Evolutionary conservation across 1,140 invertebrate genomes (phyloP).

Genomic region (Liolophura sinensis): DNA sequence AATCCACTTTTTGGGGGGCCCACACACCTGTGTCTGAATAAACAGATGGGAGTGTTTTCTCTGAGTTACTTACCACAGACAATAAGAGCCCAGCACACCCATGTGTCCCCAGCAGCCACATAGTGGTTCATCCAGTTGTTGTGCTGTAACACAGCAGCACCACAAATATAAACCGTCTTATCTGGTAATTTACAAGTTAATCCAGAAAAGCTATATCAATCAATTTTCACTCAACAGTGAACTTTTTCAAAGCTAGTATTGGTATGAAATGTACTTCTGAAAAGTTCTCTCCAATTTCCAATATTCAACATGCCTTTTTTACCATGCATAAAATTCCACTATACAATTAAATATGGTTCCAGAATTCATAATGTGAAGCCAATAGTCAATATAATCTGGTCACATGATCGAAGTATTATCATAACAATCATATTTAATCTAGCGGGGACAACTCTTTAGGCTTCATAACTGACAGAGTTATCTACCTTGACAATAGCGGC

Average conservation of each 20-base stretch:
- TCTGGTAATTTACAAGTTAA: too few relatives aligned
- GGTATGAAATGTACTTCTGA: too few relatives aligned
- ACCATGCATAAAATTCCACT: too few relatives aligned
- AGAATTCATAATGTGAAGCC: too few relatives aligned
- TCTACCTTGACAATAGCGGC: constrained; percentile 82
- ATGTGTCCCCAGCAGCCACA: constrained; percentile 48
- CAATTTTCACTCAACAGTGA: too few relatives aligned
- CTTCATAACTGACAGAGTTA: background rate
- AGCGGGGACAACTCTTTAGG: background rate
- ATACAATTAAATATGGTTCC: too few relatives aligned
- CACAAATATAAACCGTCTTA: background rate
- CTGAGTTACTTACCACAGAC: constrained; percentile 40
- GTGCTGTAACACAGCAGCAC: constrained; percentile 34
- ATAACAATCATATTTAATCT: background rate
- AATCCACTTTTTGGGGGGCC: background rate
- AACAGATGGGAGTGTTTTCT: background rate
- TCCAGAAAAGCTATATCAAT: too few relatives aligned
- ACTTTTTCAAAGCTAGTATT: too few relatives aligned
- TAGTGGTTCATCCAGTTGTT: constrained; percentile 48
- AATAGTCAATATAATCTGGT: too few relatives aligned
- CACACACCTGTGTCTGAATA: constrained; percentile 13
- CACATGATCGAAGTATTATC: background rate
- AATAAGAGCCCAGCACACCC: constrained; percentile 56
- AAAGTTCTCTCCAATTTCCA: too few relatives aligned
- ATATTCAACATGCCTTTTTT: too few relatives aligned